Conservation (phyloP, 2,113 vertebrate species). For the Apodemus speciosus region DNA sequence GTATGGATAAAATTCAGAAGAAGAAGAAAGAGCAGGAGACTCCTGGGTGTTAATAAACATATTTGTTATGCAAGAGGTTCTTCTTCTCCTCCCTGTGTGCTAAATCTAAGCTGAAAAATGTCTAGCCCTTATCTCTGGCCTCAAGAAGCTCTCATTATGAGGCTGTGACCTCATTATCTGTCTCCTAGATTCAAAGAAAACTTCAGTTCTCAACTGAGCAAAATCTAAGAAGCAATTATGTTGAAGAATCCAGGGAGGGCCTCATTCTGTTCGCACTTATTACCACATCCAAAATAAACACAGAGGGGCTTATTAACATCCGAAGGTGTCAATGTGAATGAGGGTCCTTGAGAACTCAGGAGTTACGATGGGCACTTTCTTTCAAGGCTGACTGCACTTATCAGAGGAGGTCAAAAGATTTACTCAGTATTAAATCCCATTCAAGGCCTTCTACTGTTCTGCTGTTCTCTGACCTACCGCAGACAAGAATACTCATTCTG, state of each 20-base stretch:
- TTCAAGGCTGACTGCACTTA: constrained; percentile 44
- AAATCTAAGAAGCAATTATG: constrained; percentile 80
- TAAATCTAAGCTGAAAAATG: neutral
- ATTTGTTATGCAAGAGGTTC: neutral
- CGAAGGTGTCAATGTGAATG: constrained; percentile 66
- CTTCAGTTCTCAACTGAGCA: constrained; percentile 72
- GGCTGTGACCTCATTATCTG: constrained; percentile 73
- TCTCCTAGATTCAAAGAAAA: constrained; percentile 60
- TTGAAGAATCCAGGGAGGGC: constrained; percentile 61
- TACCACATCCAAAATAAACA: constrained; percentile 83
- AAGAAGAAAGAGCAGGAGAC: neutral
- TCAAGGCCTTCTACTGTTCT: constrained; percentile 46
- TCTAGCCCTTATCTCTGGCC: constrained; percentile 54
- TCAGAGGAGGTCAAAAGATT: constrained; percentile 50
- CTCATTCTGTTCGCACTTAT: constrained; percentile 68
- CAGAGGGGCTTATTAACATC: constrained; percentile 58
- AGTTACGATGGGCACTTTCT: constrained; percentile 1
- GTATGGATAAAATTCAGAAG: neutral
- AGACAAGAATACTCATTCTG: constrained; percentile 69
- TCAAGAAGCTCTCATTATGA: constrained; percentile 62
- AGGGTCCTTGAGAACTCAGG: constrained; percentile 65
- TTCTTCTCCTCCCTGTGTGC: neutral
- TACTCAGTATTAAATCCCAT: constrained; percentile 46
- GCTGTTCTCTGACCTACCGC: constrained; percentile 58
- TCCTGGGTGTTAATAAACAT: neutral